These are phyloP conservation scores for Zhengitettix transpicula DNA, from an alignment of 2,888 invertebrate species.

Conservation along the genomic window DNA sequence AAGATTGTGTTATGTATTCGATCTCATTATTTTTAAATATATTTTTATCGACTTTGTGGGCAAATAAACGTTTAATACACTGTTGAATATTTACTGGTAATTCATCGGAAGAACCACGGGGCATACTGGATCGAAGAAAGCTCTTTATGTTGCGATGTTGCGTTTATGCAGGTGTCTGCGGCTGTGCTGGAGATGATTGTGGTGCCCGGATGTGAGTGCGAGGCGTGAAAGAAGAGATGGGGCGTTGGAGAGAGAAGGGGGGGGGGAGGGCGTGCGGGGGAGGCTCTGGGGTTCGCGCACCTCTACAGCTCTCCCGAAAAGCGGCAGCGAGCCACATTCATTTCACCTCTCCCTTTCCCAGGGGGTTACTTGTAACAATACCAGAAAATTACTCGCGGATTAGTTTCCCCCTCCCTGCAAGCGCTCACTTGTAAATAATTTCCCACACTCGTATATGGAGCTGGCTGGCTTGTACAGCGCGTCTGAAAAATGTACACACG, in stretches of 20 bases:
- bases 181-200: too few species aligned
- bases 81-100: too few species aligned
- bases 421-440: slow-evolving; percentile 13
- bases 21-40: too few species aligned
- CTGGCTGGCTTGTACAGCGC: too few species aligned
- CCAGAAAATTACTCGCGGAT: slow-evolving; percentile 17
- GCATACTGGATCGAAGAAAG: too few species aligned
- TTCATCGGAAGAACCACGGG: too few species aligned
- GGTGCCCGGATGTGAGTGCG: not conserved
- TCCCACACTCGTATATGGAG: slow-evolving; percentile 3
- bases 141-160: too few species aligned
- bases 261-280: not conserved
- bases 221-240: not conserved
- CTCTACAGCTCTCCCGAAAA: not conserved
- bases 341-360: slow-evolving; percentile 7
- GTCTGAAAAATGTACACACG: too few species aligned
- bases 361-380: slow-evolving; percentile 16
- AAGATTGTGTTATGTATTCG: too few species aligned
- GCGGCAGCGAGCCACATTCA: not conserved
- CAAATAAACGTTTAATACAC: too few species aligned
- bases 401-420: slow-evolving; percentile 10
- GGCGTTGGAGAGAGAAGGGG: not conserved
- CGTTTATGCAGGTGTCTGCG: too few species aligned
- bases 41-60: too few species aligned
- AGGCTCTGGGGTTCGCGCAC: not conserved